Percentiles rank a stretch among this genome's conserved stretches.
Evolutionary conservation across 1,140 invertebrate species (phyloP).

Genomic region (Orchestia grillus): DNA sequence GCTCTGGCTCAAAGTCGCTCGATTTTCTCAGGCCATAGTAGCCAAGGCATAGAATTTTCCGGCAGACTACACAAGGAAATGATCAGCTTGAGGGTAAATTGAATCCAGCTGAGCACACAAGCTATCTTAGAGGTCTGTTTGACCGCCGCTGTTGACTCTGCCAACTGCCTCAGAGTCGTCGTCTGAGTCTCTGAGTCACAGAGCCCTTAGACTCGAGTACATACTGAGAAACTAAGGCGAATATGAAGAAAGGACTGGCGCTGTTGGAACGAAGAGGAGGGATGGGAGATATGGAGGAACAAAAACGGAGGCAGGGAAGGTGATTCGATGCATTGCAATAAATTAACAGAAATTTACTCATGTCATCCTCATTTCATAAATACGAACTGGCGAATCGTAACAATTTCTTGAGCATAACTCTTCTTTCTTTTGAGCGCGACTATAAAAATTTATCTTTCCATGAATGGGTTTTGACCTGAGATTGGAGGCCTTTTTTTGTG

Average conservation of each 20-base stretch:
- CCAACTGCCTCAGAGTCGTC: slow-evolving; percentile 17
- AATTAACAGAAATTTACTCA: not conserved
- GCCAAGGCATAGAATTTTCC: not conserved
- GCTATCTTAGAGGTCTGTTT: slow-evolving; percentile 2
- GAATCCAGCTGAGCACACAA: slow-evolving; percentile 8
- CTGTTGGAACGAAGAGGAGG: not conserved
- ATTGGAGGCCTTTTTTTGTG: too few relatives aligned
- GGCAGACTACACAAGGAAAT: slow-evolving; percentile 23
- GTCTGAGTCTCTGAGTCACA: not conserved
- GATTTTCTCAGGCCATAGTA: not conserved
- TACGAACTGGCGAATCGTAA: too few relatives aligned
- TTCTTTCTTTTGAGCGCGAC: too few relatives aligned
- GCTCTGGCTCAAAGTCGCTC: not conserved
- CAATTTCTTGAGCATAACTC: too few relatives aligned
- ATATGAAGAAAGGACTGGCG: not conserved
- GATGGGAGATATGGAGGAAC: not conserved
- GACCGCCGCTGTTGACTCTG: not conserved
- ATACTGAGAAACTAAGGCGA: not conserved
- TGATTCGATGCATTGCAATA: not conserved
- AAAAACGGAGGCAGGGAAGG: too few relatives aligned
- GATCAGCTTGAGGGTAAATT: slow-evolving; percentile 33
- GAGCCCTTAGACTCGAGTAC: not conserved
- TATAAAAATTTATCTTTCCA: too few relatives aligned
- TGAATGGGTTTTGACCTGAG: too few relatives aligned
- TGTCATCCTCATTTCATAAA: too few relatives aligned